These are phyloP conservation scores for Maniola hyperantus DNA, from an alignment of 2,888 invertebrate genomes.

Conservation along the genomic window DNA sequence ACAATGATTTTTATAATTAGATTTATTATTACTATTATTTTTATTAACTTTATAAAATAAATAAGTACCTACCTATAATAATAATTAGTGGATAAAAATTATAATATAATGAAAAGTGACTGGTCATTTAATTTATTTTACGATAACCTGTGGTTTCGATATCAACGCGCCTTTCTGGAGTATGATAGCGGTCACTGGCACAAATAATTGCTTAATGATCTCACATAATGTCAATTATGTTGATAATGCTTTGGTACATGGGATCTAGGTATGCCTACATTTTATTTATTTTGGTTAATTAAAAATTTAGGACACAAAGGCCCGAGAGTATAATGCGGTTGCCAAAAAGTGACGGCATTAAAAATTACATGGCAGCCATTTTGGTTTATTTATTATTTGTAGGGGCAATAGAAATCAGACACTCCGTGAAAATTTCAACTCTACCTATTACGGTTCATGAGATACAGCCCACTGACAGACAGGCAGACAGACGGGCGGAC, in stretches of 20 bases:
- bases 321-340: too few relatives aligned
- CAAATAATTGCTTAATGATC: constrained; percentile 1
- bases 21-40: too few relatives aligned
- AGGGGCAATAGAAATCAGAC: too few relatives aligned
- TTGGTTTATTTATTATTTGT: too few relatives aligned
- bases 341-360: too few relatives aligned
- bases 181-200: neutral
- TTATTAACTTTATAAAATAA: neutral
- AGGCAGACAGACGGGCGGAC: too few relatives aligned
- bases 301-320: neutral
- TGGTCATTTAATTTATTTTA: constrained; percentile 1
- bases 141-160: constrained; percentile 17
- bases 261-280: neutral
- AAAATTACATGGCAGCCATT: too few relatives aligned
- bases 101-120: neutral
- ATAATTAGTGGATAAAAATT: neutral
- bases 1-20: too few relatives aligned
- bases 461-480: too few relatives aligned
- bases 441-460: too few relatives aligned
- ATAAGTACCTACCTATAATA: neutral
- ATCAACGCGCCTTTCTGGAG: constrained; percentile 1
- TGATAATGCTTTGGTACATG: neutral
- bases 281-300: neutral
- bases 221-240: constrained; percentile 5
- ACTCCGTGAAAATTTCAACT: too few relatives aligned